Evolutionary conservation across 2,888 invertebrate species (phyloP).

Genomic region (Campaea margaritaria): DNA sequence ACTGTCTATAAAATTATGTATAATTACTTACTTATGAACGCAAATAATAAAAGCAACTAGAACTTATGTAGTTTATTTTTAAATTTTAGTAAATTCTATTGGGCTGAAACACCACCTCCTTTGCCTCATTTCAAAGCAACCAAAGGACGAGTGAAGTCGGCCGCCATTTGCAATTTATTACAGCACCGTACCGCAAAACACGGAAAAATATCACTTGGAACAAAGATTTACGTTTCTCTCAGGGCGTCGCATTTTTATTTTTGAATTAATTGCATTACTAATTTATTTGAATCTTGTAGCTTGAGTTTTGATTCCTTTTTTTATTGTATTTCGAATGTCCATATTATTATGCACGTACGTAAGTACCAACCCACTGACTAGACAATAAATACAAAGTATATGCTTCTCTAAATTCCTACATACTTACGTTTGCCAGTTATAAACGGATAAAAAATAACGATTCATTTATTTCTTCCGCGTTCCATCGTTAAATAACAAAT

Average conservation of each 20-base stretch:
- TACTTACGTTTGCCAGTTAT: no score
- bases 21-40: no score
- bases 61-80: background rate
- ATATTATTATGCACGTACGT: no score
- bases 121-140: slow-evolving; percentile 45
- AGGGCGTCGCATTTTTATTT: slow-evolving; percentile 8
- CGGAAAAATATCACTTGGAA: slow-evolving; percentile 38
- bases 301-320: background rate
- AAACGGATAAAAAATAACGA: no score
- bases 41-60: background rate
- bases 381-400: no score
- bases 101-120: slow-evolving; percentile 19
- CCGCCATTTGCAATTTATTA: slow-evolving; percentile 50
- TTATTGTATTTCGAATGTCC: background rate
- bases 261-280: slow-evolving; percentile 6
- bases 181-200: slow-evolving; percentile 14
- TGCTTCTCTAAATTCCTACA: no score
- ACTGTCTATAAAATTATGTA: no score
- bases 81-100: slow-evolving; percentile 20
- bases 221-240: slow-evolving; percentile 18
- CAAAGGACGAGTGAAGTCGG: slow-evolving; percentile 35
- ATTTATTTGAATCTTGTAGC: slow-evolving; percentile 1
- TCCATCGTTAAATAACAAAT: no score
- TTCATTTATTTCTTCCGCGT: no score
- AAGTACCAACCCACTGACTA: no score